A percentile compares a stretch with the other conserved stretches of the same genome.
These are phyloP conservation scores for Melanchra persicariae DNA, from an alignment of 2,888 invertebrate species.

Conservation along the genomic window DNA sequence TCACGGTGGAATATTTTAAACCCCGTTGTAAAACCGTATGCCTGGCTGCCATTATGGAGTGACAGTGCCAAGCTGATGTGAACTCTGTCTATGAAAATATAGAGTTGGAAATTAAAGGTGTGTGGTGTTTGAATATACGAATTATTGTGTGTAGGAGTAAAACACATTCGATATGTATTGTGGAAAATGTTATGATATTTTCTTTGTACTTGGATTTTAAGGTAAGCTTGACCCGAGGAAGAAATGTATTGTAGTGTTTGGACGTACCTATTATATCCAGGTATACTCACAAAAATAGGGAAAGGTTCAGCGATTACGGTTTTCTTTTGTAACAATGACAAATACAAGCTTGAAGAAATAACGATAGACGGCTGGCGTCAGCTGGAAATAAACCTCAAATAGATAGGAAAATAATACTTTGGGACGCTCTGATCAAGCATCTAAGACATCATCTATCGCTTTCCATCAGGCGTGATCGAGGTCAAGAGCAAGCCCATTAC, in stretches of 20 bases:
- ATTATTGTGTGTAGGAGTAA: slow-evolving; percentile 51
- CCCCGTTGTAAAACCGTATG: slow-evolving; percentile 42
- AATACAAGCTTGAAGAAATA: slow-evolving; percentile 23
- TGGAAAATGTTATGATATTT: slow-evolving; percentile 60
- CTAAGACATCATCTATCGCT: too few species aligned
- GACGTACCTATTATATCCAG: slow-evolving; percentile 20
- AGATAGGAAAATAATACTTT: slow-evolving; percentile 1
- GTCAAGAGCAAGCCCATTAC: too few species aligned
- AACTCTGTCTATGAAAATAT: rapidly evolving
- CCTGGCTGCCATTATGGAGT: slow-evolving; percentile 9
- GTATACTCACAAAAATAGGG: slow-evolving; percentile 25
- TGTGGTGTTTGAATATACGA: slow-evolving; percentile 31
- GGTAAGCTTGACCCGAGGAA: slow-evolving; percentile 43
- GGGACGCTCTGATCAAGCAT: not conserved
- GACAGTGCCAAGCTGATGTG: not conserved
- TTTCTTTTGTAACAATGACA: slow-evolving; percentile 21
- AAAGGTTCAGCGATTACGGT: slow-evolving; percentile 16
- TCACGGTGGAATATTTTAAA: slow-evolving; percentile 54
- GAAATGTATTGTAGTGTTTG: slow-evolving; percentile 51
- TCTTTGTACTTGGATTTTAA: slow-evolving; percentile 55
- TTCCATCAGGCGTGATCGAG: too few species aligned
- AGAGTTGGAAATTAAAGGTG: slow-evolving; percentile 20
- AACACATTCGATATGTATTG: slow-evolving; percentile 57
- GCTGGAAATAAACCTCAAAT: slow-evolving; percentile 31
- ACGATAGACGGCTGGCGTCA: slow-evolving; percentile 20